phyloP scores from a whole-genome alignment of 2,888 invertebrate species.

The Cerceris rybyensis region DNA sequence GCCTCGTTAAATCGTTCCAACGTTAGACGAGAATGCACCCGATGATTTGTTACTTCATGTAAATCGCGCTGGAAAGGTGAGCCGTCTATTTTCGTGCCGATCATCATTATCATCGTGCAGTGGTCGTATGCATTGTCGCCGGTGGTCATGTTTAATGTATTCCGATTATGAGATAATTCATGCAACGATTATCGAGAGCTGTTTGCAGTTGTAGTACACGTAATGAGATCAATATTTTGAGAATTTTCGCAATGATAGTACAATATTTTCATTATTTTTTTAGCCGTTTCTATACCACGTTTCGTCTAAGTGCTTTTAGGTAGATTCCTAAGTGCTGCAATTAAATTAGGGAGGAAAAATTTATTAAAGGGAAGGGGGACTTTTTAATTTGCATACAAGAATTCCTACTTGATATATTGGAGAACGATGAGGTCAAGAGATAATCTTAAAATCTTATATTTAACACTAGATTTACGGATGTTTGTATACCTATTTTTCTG shows the following conservation, averaged over 20 bases:
- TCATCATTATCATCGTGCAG: conserved; percentile 7
- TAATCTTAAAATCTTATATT: too few relatives aligned
- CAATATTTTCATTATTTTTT: neutral
- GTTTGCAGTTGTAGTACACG: neutral
- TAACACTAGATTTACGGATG: too few relatives aligned
- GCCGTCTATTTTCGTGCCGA: neutral
- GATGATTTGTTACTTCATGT: conserved; percentile 13
- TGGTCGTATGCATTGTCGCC: neutral
- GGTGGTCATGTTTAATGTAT: conserved; percentile 2
- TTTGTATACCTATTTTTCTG: too few relatives aligned
- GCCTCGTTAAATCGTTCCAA: conserved; percentile 4
- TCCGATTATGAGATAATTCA: neutral
- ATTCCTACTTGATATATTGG: too few relatives aligned
- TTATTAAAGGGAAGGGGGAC: too few relatives aligned
- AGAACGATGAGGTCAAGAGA: too few relatives aligned
- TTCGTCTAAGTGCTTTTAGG: too few relatives aligned
- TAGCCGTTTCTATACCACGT: too few relatives aligned
- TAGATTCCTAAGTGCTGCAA: too few relatives aligned
- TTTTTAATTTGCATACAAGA: too few relatives aligned
- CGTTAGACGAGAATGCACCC: conserved; percentile 1
- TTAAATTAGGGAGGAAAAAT: too few relatives aligned
- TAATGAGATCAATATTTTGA: neutral
- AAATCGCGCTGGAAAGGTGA: neutral
- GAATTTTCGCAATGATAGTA: neutral
- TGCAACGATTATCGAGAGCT: neutral